Evolutionary conservation across 2,888 invertebrate genomes (phyloP), one percentile per base, ranked within the genome.

Genomic region (Mythimna loreyi): DNA sequence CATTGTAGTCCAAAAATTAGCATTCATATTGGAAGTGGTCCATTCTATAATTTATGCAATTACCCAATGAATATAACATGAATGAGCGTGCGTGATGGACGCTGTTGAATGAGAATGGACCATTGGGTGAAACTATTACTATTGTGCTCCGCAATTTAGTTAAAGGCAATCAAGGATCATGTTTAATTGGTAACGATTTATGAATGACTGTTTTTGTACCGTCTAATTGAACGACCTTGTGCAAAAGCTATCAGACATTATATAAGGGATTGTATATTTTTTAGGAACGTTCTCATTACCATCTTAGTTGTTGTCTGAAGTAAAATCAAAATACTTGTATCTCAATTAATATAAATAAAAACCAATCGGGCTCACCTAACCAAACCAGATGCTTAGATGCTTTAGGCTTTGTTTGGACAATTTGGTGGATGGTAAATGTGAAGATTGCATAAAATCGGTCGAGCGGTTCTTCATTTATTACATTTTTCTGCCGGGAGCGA

Each of bases 21-120:
- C 85, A 86, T 87, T 82, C 80, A 85, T 85, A 87, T 87, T 85
- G 86, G 67, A 80, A 77, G 75, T 74, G 65, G 65, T 64, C 73
- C 72, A 81, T 79, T 82, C 70, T 70, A 78, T 80, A 84, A 85
- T 84, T 82, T 83, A 86, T 83, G 83, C 83, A 82, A 78, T 80
- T 75, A 78, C 64, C 63, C 73, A 72, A 83, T 87, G 85, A 85
- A 87, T 87, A 83, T 85, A 82, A 79, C 78, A 87, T 87, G 84
- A 75, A 79, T 77, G 69, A 71, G 45, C 71, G 63, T 68, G 58
- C 70, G 73, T 78, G 72, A 72, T 73, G 72, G 72, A 30, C 57
- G n/a, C 53, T 60, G 47, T 60, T 58, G 63, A 65, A 75, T 74
- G 73, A 62, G 59, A 69, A 71, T 69, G 67, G 67, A 53, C 68